Percentiles rank a stretch among this genome's conserved stretches.
Evolutionary conservation across 2,113 vertebrate genomes (phyloP).

Genomic region (Chauna torquata): DNA sequence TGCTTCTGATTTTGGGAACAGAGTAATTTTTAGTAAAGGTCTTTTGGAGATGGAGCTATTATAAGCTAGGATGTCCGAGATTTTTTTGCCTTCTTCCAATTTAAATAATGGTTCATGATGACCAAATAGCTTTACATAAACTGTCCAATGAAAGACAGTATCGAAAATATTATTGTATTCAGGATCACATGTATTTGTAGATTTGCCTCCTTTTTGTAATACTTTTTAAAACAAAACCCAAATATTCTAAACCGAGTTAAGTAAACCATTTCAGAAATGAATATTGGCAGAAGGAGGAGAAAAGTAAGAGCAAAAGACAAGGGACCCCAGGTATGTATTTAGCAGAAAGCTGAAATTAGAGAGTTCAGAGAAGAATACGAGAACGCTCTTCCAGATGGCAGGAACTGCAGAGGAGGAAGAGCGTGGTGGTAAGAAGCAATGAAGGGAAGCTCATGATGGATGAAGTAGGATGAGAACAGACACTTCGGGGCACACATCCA

Average conservation of each 20-base stretch:
- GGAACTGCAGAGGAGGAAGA: conserved; percentile 15
- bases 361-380: not conserved
- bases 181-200: not conserved
- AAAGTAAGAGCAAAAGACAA: not conserved
- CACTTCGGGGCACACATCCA: not conserved
- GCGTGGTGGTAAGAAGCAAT: rapidly evolving
- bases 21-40: not conserved
- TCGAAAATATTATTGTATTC: not conserved
- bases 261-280: not conserved
- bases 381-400: not conserved
- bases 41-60: not conserved
- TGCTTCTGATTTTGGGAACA: not conserved
- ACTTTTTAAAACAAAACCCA: not conserved
- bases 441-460: not conserved
- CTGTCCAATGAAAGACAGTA: not conserved
- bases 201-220: not conserved
- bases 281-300: not conserved
- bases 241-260: not conserved
- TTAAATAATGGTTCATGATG: not conserved
- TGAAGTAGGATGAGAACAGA: not conserved
- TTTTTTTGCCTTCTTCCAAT: not conserved
- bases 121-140: not conserved
- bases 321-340: not conserved
- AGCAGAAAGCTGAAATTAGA: not conserved
- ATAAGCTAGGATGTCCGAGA: not conserved